These are phyloP conservation scores for Latheticus oryzae DNA, from an alignment of 2,888 invertebrate species.

Conservation along the genomic window DNA sequence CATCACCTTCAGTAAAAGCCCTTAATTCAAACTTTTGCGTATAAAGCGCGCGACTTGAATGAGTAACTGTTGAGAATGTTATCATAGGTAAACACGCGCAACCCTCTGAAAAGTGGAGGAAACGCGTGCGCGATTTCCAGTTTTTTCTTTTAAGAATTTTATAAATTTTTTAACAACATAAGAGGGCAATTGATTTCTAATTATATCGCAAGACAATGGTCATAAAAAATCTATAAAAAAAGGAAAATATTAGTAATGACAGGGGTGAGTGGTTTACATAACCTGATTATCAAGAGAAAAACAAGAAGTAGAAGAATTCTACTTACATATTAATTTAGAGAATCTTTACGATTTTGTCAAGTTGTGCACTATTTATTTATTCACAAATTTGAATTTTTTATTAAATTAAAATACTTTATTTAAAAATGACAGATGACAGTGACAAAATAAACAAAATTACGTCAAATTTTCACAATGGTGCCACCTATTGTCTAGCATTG, in stretches of 20 bases:
- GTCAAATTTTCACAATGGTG: background rate
- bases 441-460: background rate
- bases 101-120: constrained; percentile 26
- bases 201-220: too few relatives aligned
- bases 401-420: too few relatives aligned
- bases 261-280: constrained; percentile 1
- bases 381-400: too few relatives aligned
- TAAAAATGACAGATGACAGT: too few relatives aligned
- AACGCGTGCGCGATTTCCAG: constrained; percentile 35
- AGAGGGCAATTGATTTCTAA: constrained; percentile 37
- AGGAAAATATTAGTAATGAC: background rate
- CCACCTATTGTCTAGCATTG: background rate
- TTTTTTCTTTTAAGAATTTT: constrained; percentile 19
- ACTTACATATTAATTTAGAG: too few relatives aligned
- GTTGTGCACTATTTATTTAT: too few relatives aligned
- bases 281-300: too few relatives aligned
- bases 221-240: background rate
- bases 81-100: constrained; percentile 39
- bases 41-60: constrained; percentile 41
- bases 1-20: constrained; percentile 20
- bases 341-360: too few relatives aligned
- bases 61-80: constrained; percentile 33
- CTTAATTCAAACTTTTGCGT: constrained; percentile 35
- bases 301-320: too few relatives aligned
- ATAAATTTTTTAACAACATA: constrained; percentile 35